phyloP scores from a whole-genome alignment of 2,888 invertebrate species.

The Torymus texanus region DNA sequence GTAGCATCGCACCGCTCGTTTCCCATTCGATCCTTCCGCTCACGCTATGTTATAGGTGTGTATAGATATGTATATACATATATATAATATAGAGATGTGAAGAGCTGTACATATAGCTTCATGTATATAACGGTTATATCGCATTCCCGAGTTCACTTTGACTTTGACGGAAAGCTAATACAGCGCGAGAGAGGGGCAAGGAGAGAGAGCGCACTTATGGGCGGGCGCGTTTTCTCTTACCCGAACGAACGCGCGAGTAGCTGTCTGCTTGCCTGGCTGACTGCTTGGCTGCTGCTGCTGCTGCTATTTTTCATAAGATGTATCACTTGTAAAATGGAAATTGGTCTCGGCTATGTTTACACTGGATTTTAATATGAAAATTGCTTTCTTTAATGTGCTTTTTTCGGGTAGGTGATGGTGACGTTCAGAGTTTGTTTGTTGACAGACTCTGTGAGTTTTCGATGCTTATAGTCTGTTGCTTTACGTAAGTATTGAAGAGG shows the following conservation, averaged over 20 bases:
- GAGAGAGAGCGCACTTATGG: conserved; percentile 14
- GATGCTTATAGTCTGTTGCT: too few species aligned
- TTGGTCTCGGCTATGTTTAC: too few species aligned
- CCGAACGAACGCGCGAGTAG: too few species aligned
- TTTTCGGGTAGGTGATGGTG: too few species aligned
- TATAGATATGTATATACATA: too few species aligned
- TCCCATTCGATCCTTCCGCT: conserved; percentile 4
- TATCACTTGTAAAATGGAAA: neutral
- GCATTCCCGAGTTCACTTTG: conserved; percentile 32
- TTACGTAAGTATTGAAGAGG: too few species aligned
- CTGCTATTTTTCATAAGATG: conserved; percentile 6
- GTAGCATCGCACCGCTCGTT: neutral
- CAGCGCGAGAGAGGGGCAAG: neutral
- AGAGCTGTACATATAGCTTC: neutral
- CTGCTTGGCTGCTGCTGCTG: neutral
- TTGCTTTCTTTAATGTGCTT: too few species aligned
- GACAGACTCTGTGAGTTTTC: too few species aligned
- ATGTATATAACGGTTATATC: conserved; percentile 17
- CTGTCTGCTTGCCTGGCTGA: neutral
- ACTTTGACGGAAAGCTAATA: conserved; percentile 50
- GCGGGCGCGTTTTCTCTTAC: neutral
- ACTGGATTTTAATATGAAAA: too few species aligned
- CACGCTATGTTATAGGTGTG: neutral
- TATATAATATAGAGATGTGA: too few species aligned
- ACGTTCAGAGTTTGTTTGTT: too few species aligned